Percentiles rank a stretch among this genome's conserved stretches.
These are phyloP conservation scores for Diglossa cyanea DNA, from an alignment of 2,797 vertebrate genomes.

Conservation along the genomic window DNA sequence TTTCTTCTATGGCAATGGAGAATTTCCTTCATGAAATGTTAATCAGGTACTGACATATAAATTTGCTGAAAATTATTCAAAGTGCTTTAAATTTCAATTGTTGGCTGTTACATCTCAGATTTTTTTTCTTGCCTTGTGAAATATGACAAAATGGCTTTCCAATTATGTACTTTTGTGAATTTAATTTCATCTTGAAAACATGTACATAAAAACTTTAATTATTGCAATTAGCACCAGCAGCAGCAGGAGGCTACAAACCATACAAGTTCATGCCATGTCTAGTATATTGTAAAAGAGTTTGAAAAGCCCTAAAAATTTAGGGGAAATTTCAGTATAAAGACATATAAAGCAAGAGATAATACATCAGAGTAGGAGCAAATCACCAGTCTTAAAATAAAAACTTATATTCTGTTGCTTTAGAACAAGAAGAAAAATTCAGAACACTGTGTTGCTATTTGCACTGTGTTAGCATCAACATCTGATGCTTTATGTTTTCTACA, in stretches of 20 bases:
- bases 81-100: not conserved
- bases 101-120: not conserved
- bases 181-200: not conserved
- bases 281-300: not conserved
- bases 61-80: not conserved
- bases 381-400: not conserved
- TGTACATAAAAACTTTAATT: not conserved
- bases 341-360: not conserved
- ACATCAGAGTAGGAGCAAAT: not conserved
- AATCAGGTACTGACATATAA: not conserved
- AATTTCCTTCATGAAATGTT: not conserved
- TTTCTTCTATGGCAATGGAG: not conserved
- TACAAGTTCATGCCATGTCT: not conserved
- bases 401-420: not conserved
- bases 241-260: not conserved
- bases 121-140: not conserved
- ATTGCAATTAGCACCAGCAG: not conserved
- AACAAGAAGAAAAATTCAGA: not conserved
- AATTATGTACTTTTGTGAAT: not conserved
- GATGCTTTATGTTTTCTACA: slow-evolving; percentile 21
- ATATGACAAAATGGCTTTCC: not conserved
- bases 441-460: not conserved
- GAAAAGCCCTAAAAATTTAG: not conserved
- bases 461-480: not conserved
- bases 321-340: not conserved